phyloP scores from a whole-genome alignment of 2,888 invertebrate species.

The Callyntrura sp. region DNA sequence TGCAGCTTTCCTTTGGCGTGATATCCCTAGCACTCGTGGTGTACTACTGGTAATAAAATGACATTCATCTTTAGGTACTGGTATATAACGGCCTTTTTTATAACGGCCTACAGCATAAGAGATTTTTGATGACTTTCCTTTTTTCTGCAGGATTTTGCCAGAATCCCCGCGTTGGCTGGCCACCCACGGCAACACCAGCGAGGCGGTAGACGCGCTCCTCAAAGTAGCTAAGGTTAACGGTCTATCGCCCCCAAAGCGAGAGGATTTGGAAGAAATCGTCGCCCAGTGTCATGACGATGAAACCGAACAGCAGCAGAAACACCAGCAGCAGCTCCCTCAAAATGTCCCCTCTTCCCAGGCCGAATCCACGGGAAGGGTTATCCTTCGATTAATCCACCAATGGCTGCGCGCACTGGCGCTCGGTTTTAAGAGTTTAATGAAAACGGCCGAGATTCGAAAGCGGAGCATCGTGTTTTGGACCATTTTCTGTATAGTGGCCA shows the following conservation, averaged over 20 bases:
- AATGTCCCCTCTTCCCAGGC: not conserved
- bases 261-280: conserved; percentile 78
- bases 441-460: conserved; percentile 80
- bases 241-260: conserved; percentile 71
- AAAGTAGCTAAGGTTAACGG: conserved; percentile 80
- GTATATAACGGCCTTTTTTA: not conserved
- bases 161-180: conserved; percentile 83
- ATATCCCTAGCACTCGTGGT: conserved; percentile 76
- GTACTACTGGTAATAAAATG: conserved; percentile 80
- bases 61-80: not conserved
- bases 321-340: not conserved
- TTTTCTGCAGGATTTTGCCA: conserved; percentile 80
- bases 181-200: conserved; percentile 78
- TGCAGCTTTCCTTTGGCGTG: conserved; percentile 81
- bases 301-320: not conserved
- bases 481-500: conserved; percentile 78
- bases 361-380: not conserved
- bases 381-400: not conserved
- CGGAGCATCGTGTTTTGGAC: conserved; percentile 82
- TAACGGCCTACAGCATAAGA: too few relatives aligned
- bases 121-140: too few relatives aligned
- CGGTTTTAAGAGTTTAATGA: conserved; percentile 79
- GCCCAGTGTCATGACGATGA: conserved; percentile 67
- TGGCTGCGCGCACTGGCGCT: conserved; percentile 37
- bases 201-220: conserved; percentile 77